Evolutionary conservation across 2,888 invertebrate species (phyloP).

Genomic region (Rhaphigaster nebulosa): DNA sequence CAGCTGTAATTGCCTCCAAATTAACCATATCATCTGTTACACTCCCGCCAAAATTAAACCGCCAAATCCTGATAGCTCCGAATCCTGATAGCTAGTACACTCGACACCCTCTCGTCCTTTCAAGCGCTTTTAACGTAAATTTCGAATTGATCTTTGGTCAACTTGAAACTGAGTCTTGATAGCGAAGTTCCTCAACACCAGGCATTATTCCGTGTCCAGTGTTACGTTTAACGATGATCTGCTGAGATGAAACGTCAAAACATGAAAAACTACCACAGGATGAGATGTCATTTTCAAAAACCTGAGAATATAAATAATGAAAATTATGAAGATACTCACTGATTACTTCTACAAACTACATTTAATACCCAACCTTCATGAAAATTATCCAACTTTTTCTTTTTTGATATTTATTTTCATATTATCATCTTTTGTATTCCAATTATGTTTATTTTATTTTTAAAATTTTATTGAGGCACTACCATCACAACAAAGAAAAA

Average conservation of each 20-base stretch:
- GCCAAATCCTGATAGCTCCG: constrained; percentile 37
- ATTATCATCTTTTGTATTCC: too few species aligned
- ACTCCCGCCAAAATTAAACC: constrained; percentile 42
- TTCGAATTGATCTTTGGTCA: background rate
- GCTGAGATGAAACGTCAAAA: background rate
- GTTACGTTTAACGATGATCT: background rate
- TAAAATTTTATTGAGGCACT: too few species aligned
- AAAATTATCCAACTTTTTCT: too few species aligned
- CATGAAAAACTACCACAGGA: background rate
- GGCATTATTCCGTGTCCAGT: background rate
- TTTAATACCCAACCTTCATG: too few species aligned
- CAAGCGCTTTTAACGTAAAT: background rate
- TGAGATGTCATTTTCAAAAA: too few species aligned
- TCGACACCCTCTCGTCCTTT: background rate
- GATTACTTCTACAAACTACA: too few species aligned
- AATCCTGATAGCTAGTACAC: too few species aligned
- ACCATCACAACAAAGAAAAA: too few species aligned
- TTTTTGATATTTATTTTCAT: too few species aligned
- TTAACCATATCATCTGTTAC: constrained; percentile 48
- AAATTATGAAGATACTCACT: too few species aligned
- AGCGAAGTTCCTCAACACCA: background rate
- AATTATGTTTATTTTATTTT: too few species aligned
- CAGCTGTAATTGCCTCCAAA: constrained; percentile 49
- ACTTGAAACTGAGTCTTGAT: background rate
- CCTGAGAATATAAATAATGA: too few species aligned